Conservation (phyloP, 2,888 invertebrate genomes). For the Galeopsomyia nigrocyanea region DNA sequence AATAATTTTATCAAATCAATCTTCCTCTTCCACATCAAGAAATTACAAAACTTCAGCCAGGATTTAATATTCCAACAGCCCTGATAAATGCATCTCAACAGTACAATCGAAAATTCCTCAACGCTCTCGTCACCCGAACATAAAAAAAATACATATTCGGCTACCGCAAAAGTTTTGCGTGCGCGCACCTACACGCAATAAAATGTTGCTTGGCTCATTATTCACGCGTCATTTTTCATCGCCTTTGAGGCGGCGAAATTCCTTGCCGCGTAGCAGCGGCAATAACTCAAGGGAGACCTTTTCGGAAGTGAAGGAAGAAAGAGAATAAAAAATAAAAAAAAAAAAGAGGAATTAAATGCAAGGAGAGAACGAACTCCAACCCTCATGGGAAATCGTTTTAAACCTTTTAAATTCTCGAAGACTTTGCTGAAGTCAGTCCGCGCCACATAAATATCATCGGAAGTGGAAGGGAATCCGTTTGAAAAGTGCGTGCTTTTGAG, state of each 20-base stretch:
- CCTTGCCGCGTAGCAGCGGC: conserved; percentile 22
- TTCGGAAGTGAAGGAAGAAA: conserved; percentile 1
- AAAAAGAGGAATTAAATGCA: conserved; percentile 45
- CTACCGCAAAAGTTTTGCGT: background rate
- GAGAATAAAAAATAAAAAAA: conserved; percentile 40
- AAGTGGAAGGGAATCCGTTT: conserved; percentile 65
- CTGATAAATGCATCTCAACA: conserved; percentile 13
- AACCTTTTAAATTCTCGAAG: conserved; percentile 66
- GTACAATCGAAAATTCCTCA: conserved; percentile 25
- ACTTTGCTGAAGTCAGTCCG: conserved; percentile 8
- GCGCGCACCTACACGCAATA: conserved; percentile 33
- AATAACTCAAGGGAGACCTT: conserved; percentile 22
- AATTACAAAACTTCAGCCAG: conserved; percentile 21
- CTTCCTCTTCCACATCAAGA: conserved; percentile 4
- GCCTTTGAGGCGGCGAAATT: conserved; percentile 38
- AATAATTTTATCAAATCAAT: conserved; percentile 19
- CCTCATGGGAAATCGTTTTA: conserved; percentile 68
- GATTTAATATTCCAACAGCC: conserved; percentile 29
- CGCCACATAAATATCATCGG: conserved; percentile 45
- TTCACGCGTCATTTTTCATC: conserved; percentile 56
- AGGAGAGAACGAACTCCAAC: conserved; percentile 47
- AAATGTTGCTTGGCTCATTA: conserved; percentile 48
- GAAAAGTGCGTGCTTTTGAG: conserved; percentile 66
- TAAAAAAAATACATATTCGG: background rate
- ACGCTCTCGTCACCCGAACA: conserved; percentile 4